phyloP scores from a whole-genome alignment of 2,888 invertebrate genomes.

The Scaptomyza parva region DNA sequence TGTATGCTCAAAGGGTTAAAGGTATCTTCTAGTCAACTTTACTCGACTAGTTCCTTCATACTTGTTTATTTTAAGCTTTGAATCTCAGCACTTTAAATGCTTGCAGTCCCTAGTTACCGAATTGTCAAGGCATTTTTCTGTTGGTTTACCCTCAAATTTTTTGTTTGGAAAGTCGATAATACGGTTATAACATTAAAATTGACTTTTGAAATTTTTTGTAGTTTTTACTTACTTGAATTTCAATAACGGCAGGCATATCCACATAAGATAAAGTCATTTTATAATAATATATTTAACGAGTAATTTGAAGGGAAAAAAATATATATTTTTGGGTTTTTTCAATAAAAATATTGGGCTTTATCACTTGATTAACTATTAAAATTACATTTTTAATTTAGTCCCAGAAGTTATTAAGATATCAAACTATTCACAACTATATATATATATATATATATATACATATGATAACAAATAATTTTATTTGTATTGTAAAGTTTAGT shows the following conservation, averaged over 20 bases:
- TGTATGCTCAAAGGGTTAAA: no score
- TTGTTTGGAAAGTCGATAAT: neutral
- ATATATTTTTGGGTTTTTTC: neutral
- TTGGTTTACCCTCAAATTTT: neutral
- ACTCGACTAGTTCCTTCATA: no score
- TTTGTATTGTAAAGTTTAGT: conserved; percentile 3
- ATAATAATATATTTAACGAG: conserved; percentile 47
- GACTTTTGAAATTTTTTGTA: neutral
- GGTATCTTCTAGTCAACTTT: no score
- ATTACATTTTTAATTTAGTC: conserved; percentile 8
- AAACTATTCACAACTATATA: conserved; percentile 6
- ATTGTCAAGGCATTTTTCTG: neutral
- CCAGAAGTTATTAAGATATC: conserved; percentile 9
- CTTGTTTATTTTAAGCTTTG: neutral
- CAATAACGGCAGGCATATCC: conserved; percentile 91
- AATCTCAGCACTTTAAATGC: neutral
- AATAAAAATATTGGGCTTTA: neutral
- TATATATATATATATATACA: no score
- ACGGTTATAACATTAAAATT: neutral
- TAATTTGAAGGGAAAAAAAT: neutral
- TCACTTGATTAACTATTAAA: neutral
- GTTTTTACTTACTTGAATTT: conserved; percentile 88
- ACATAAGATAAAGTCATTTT: conserved; percentile 90
- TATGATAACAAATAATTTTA: neutral
- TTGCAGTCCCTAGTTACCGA: neutral